Percentiles rank a stretch among this genome's conserved stretches.
phyloP scores from a whole-genome alignment of 2,888 invertebrate species.

The Theodoxus fluviatilis region DNA sequence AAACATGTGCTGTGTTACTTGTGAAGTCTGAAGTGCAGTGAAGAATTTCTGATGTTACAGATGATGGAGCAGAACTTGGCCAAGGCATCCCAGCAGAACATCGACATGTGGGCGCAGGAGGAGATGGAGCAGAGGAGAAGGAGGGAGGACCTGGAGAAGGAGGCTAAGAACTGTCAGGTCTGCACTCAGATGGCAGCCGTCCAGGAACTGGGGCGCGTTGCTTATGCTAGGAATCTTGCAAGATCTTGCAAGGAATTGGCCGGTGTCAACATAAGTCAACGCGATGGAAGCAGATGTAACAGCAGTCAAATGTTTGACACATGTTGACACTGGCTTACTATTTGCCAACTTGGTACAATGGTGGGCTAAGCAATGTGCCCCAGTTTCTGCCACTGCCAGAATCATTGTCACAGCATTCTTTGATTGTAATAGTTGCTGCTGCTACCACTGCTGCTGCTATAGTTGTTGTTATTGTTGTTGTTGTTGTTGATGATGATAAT shows the following conservation, averaged over 20 bases:
- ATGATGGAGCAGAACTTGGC: constrained; percentile 53
- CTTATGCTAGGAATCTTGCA: not conserved
- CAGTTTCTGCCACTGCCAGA: too few relatives aligned
- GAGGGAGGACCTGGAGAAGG: constrained; percentile 49
- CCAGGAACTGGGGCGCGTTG: not conserved
- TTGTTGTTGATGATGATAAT: not conserved
- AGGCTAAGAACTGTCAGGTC: constrained; percentile 46
- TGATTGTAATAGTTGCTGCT: not conserved
- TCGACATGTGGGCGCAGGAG: constrained; percentile 50
- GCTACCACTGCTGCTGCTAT: not conserved
- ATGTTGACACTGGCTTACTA: too few relatives aligned
- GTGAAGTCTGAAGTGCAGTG: constrained; percentile 43
- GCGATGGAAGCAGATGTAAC: too few relatives aligned
- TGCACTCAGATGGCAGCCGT: not conserved
- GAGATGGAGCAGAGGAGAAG: constrained; percentile 47
- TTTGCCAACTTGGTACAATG: too few relatives aligned
- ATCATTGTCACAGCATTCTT: too few relatives aligned
- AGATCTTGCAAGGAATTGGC: too few relatives aligned
- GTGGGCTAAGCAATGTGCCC: too few relatives aligned
- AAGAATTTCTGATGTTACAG: constrained; percentile 41
- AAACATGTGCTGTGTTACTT: too few relatives aligned
- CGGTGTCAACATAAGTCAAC: too few relatives aligned
- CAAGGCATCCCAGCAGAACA: constrained; percentile 46
- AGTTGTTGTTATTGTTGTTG: not conserved
- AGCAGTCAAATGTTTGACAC: too few relatives aligned